phyloP scores from a whole-genome alignment of 2,113 vertebrate species.

The Anthoscopus minutus region DNA sequence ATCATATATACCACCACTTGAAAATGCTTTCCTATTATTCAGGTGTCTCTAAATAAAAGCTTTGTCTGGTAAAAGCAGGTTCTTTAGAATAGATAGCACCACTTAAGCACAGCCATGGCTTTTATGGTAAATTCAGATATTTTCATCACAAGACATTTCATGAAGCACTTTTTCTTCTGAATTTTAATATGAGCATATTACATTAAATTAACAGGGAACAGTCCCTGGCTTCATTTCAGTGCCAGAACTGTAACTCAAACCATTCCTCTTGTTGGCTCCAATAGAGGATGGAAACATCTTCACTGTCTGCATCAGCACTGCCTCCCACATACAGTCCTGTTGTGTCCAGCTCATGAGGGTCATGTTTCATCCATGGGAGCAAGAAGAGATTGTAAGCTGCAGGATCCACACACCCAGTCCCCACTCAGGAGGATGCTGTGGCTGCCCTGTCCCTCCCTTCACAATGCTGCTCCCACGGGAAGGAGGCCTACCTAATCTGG shows the following conservation, averaged over 20 bases:
- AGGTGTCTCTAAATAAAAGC: neutral
- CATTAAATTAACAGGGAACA: neutral
- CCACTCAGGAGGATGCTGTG: rapidly evolving
- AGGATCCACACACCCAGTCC: neutral
- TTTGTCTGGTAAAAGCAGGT: neutral
- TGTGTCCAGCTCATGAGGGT: rapidly evolving
- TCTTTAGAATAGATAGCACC: neutral
- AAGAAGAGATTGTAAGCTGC: neutral
- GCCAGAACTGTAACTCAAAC: neutral
- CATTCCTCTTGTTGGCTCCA: neutral
- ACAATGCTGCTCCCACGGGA: neutral
- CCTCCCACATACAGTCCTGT: neutral
- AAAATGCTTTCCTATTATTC: neutral
- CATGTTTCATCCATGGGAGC: neutral
- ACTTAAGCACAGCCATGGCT: neutral
- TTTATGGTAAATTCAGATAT: neutral
- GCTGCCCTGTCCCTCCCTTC: neutral
- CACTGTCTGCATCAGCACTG: neutral
- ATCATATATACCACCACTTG: neutral
- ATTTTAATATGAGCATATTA: neutral
- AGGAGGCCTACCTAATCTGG: neutral
- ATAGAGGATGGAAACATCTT: neutral
- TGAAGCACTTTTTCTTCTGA: neutral
- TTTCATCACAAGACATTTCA: neutral
- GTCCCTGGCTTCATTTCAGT: neutral